Evolutionary conservation across 2,113 vertebrate species (phyloP).

Genomic region (Herpailurus yagouaroundi): DNA sequence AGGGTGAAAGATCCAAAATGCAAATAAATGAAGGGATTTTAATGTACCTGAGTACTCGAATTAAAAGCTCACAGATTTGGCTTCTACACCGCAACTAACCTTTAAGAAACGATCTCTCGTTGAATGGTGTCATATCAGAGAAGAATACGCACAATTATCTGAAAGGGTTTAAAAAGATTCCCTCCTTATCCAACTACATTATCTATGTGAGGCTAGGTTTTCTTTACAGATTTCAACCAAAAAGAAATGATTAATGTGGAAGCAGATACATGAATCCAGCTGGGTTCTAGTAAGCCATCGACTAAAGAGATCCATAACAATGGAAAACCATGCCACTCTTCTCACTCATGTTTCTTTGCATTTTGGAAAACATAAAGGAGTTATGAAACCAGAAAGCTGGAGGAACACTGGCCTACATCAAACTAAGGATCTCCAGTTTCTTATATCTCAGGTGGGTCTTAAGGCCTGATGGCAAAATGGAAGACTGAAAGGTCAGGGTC

Average conservation of each 20-base stretch:
- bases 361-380: neutral
- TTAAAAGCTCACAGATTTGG: neutral
- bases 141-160: neutral
- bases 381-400: neutral
- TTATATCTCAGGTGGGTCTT: neutral
- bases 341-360: neutral
- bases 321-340: neutral
- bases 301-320: neutral
- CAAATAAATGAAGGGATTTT: neutral
- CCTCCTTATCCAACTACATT: neutral
- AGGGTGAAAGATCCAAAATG: neutral
- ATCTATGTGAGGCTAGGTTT: neutral
- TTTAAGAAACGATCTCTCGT: neutral
- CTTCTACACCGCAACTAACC: neutral
- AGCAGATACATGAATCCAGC: neutral
- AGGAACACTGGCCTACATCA: neutral
- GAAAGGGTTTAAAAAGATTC: slow-evolving; percentile 1
- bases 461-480: neutral
- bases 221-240: neutral
- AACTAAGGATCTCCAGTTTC: neutral
- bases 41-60: neutral
- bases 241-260: neutral
- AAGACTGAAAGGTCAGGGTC: neutral
- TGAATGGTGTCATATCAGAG: neutral
- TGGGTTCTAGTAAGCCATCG: neutral